phyloP scores from a whole-genome alignment of 2,888 invertebrate genomes.

The Seira ritae region DNA sequence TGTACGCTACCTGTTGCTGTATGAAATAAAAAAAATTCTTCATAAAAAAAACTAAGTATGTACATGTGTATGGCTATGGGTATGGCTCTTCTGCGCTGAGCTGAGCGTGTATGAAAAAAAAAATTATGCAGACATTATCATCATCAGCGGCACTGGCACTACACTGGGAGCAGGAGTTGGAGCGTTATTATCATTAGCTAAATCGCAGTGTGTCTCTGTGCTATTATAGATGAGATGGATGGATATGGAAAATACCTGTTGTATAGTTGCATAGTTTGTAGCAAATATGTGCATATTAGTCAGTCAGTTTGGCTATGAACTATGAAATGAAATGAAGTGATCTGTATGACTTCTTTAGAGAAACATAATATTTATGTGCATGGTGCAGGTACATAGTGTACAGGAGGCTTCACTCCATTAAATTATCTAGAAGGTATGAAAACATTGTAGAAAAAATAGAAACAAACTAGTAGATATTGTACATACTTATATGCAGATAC shows the following conservation, averaged over 20 bases:
- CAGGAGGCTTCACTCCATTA: not conserved
- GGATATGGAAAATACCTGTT: conserved; percentile 46
- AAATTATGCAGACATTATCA: conserved; percentile 35
- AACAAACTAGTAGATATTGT: not conserved
- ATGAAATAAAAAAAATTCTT: not conserved
- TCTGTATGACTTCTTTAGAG: not conserved
- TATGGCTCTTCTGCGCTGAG: no score
- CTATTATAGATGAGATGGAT: not conserved
- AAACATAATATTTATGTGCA: no score
- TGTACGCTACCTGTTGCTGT: conserved; percentile 40
- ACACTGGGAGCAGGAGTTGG: no score
- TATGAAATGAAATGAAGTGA: conserved; percentile 23
- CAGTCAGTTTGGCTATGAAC: not conserved
- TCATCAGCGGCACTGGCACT: conserved; percentile 38
- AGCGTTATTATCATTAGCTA: conserved; percentile 55
- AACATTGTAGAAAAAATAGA: not conserved
- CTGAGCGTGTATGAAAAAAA: conserved; percentile 13
- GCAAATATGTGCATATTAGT: conserved; percentile 20
- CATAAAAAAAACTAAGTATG: not conserved
- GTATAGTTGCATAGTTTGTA: no score
- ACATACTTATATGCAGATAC: not conserved
- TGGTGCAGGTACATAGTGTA: no score
- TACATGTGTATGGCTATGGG: no score
- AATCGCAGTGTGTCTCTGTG: conserved; percentile 33
- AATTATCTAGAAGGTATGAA: not conserved